These are phyloP conservation scores for Brachionus asplanchnoidis DNA, from an alignment of 1,140 invertebrate species.

Conservation along the genomic window DNA sequence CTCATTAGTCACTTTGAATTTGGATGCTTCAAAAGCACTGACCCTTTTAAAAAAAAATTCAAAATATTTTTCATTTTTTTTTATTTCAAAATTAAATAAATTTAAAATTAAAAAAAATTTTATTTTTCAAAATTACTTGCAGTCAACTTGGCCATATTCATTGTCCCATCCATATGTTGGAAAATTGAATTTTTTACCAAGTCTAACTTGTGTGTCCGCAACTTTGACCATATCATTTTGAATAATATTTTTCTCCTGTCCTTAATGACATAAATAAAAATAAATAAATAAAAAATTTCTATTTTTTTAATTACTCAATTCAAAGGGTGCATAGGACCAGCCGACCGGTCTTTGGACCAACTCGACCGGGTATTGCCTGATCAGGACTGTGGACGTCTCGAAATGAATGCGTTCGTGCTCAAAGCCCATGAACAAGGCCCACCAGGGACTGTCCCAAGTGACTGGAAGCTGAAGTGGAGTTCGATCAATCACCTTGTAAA, in stretches of 20 bases:
- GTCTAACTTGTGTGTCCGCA: slow-evolving; percentile 46
- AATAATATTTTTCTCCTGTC: slow-evolving; percentile 41
- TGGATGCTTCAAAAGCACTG: slow-evolving; percentile 51
- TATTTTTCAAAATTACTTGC: slow-evolving; percentile 46
- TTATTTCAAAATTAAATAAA: too few species aligned
- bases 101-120: not conserved
- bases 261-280: not conserved
- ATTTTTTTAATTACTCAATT: slow-evolving; percentile 45
- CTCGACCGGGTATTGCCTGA: slow-evolving; percentile 52
- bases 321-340: slow-evolving; percentile 51
- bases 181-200: slow-evolving; percentile 52
- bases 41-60: slow-evolving; percentile 46
- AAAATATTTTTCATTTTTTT: not conserved
- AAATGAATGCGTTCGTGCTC: slow-evolving; percentile 56
- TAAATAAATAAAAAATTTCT: not conserved
- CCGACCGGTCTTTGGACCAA: slow-evolving; percentile 50
- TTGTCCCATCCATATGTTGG: slow-evolving; percentile 58
- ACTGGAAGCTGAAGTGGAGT: slow-evolving; percentile 53
- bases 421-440: slow-evolving; percentile 56
- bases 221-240: slow-evolving; percentile 47
- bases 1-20: slow-evolving; percentile 52
- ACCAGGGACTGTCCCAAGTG: slow-evolving; percentile 53
- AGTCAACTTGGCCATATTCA: slow-evolving; percentile 51
- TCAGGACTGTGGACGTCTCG: slow-evolving; percentile 56
- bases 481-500: slow-evolving; percentile 51